Base-by-base conservation (phyloP, 2,113 vertebrate species). In the Promerops cafer region DNA sequence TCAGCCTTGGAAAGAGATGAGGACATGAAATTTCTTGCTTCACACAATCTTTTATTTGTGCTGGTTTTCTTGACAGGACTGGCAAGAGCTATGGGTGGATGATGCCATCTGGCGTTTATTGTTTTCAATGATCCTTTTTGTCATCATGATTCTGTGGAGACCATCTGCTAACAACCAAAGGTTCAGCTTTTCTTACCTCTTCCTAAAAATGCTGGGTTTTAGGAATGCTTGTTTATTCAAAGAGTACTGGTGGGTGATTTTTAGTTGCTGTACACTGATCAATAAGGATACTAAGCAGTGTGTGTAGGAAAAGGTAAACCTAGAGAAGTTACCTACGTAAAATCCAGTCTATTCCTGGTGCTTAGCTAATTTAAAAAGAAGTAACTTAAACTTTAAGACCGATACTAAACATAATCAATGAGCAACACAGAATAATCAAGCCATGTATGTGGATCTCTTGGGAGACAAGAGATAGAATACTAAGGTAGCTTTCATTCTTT, bases 121-220 rank as follows among this genome's bases (percentile, higher is more conserved):
- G 68, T 99, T 99, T 97, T 99, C 99, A 87, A 99, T 99, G 98
- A 99, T 99, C 72, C 98, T 99, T 85, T 98, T 99, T 97, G 99
- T 99, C 82, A 99, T 99, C 96, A 99, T 99, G 99, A 97, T 99
- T 97, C 97, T 99, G 70, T 99, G 99, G 98, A 97, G 99, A 83
- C 99, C 99, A 21, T 99, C 99, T 77, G 99, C 98, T 57, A 99
- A 99, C 97, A 99, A 98, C 96, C 99, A 99, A 97, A 99, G 99
- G 99, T 99, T 97, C 45, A 57, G 19, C 40, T 88, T 54, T 91
- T 96, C 28, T 94, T 97, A 47, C 21, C 27, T 59, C n/a, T 94
- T 87, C 28, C 22, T 80, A 47, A 86, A 87, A 89, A 78, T 54
- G 53, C 23, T 61, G 21, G 1, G 0, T 12, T 69, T 85, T 27